phyloP scores from a whole-genome alignment of 2,888 invertebrate genomes.

The Coelopa pilipes region DNA sequence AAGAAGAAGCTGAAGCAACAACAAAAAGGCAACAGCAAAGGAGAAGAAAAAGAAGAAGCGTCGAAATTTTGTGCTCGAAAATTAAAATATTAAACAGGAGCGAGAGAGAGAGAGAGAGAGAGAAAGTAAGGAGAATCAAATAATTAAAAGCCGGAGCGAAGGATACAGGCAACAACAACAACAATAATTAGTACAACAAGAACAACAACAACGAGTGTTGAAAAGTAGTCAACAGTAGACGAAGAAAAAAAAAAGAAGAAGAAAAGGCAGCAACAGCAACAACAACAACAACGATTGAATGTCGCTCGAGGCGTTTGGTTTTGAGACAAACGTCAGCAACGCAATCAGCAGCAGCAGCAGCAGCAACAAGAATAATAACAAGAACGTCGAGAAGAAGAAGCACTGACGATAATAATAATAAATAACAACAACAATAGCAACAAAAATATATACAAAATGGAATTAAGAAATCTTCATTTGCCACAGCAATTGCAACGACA shows the following conservation, averaged over 20 bases:
- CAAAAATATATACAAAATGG: conserved; percentile 36
- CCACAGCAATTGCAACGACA: conserved; percentile 39
- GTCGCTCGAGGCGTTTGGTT: conserved; percentile 37
- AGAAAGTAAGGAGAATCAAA: neutral
- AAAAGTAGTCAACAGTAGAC: neutral
- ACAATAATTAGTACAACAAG: neutral
- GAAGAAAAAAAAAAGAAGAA: neutral
- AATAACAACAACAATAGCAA: too few relatives aligned
- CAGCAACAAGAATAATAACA: conserved; percentile 33
- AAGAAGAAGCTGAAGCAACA: conserved; percentile 6
- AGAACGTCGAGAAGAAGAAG: conserved; percentile 39
- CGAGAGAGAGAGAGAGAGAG: neutral
- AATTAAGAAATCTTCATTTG: conserved; percentile 41
- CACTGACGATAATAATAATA: conserved; percentile 35
- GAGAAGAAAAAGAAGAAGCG: neutral
- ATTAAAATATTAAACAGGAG: neutral
- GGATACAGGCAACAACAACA: conserved; percentile 1
- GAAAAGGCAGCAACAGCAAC: conserved; percentile 36
- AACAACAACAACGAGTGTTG: too few relatives aligned
- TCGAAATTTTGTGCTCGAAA: neutral
- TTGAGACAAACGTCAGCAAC: conserved; percentile 41
- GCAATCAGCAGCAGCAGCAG: conserved; percentile 36
- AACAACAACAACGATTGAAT: conserved; percentile 33
- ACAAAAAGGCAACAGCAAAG: conserved; percentile 16
- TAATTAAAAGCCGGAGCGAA: neutral